Conservation (phyloP, 2,888 invertebrate genomes). For the Drosophila infuscata region DNA sequence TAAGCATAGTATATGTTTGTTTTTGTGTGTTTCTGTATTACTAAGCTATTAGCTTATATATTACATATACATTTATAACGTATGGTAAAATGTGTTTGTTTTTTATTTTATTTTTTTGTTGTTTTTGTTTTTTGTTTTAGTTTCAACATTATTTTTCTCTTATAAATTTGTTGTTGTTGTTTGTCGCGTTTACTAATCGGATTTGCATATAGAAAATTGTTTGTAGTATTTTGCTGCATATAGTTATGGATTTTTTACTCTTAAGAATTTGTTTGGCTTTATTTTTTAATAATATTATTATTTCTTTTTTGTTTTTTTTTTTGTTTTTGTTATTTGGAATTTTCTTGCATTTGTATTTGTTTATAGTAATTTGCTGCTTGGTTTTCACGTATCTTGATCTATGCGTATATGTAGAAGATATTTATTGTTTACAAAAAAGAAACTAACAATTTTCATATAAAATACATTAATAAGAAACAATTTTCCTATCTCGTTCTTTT, state of each 20-base stretch:
- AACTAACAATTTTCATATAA: slow-evolving; percentile 57
- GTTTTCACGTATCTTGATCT: slow-evolving; percentile 17
- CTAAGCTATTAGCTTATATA: slow-evolving; percentile 71
- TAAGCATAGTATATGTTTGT: slow-evolving; percentile 69
- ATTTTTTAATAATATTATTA: slow-evolving; percentile 16
- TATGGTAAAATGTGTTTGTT: slow-evolving; percentile 56
- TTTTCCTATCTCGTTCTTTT: slow-evolving; percentile 28
- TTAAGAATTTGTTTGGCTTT: slow-evolving; percentile 50
- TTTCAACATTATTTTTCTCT: slow-evolving; percentile 42
- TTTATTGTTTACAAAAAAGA: slow-evolving; percentile 26
- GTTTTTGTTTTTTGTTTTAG: slow-evolving; percentile 28
- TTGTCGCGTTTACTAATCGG: slow-evolving; percentile 44
- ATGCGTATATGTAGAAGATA: slow-evolving; percentile 22
- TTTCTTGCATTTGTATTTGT: slow-evolving; percentile 45
- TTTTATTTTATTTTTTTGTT: slow-evolving; percentile 13
- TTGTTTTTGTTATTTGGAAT: slow-evolving; percentile 46
- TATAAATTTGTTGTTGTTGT: slow-evolving; percentile 36
- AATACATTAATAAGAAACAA: slow-evolving; percentile 63
- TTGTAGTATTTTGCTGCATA: slow-evolving; percentile 43
- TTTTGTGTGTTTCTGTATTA: slow-evolving; percentile 44
- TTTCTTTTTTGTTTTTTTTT: slow-evolving; percentile 7
- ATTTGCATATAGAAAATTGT: slow-evolving; percentile 45
- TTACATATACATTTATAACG: slow-evolving; percentile 70
- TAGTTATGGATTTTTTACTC: slow-evolving; percentile 27
- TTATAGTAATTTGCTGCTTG: slow-evolving; percentile 35